Evolutionary conservation across 2,797 vertebrate genomes (phyloP), one percentile per base, ranked within the genome.

Genomic region (Chrysolophus pictus): DNA sequence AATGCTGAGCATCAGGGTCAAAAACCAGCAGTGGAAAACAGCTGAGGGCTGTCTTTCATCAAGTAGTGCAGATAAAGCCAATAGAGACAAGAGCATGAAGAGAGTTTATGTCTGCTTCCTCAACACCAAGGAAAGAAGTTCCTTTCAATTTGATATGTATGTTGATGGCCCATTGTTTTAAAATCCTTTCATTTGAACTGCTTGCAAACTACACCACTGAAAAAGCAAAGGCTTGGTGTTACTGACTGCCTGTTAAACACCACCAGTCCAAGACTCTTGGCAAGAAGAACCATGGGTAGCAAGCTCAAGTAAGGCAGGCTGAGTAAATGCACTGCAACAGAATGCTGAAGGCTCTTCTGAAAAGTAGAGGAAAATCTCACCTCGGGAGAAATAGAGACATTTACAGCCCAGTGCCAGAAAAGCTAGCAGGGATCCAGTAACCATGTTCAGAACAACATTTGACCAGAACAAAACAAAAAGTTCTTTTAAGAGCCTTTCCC

Each of bases 391-490:
- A 87, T 46, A 46, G 74, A 87, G 46, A 56, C 28, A 16, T 89
- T 87, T 81, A 56, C 18, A 79, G 71, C 41, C 42, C 33, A 0
- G n/a, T 84, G 77, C 41, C 91, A 91, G 77, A 64, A 91, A 88
- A 91, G 16, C 80, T 58, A 73, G 44, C 71, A 71, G 80, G 56
- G 80, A 73, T 72, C 49, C 83, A 72, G 87, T 79, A 88, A 94
- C 46, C 1, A 0, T 95, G 49, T 87, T 94, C 86, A 90, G 90
- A 90, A 87, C 6, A 1, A 51, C 31, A 53, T 90, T 91, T 93
- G 86, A 82, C 16, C 63, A 77, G 77, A 95, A 83, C 49, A 93
- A 95, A 96, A 90, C 81, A 91, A 87, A 84, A 92, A 77, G 62
- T 79, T 59, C 75, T 93, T 87, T 29, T 84, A 44, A 82, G 41